These are phyloP conservation scores for Harlomillsia oculata DNA, from an alignment of 1,140 invertebrate genomes.

Conservation along the genomic window DNA sequence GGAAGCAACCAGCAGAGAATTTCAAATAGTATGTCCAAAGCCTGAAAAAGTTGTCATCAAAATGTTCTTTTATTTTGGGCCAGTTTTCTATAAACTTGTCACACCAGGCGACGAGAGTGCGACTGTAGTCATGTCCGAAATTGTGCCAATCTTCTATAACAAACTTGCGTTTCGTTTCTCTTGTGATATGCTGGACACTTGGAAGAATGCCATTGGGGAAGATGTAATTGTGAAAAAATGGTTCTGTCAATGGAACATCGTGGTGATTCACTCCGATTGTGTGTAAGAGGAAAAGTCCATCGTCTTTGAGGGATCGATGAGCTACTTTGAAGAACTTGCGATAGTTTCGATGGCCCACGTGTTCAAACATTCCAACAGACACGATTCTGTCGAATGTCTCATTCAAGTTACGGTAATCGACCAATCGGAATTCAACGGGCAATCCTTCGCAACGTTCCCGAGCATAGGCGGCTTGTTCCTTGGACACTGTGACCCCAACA, in stretches of 20 bases:
- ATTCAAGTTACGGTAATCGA: slow-evolving; percentile 20
- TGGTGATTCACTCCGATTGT: slow-evolving; percentile 13
- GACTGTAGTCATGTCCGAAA: slow-evolving; percentile 11
- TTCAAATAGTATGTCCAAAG: slow-evolving; percentile 9
- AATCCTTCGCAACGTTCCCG: slow-evolving; percentile 4
- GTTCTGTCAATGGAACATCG: slow-evolving; percentile 1
- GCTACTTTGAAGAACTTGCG: slow-evolving; percentile 12
- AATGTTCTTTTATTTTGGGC: background rate
- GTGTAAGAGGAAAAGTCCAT: slow-evolving; percentile 23
- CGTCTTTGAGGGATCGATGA: slow-evolving; percentile 1
- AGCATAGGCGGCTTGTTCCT: slow-evolving; percentile 10
- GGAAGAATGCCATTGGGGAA: slow-evolving; percentile 12
- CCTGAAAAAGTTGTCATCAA: slow-evolving; percentile 1
- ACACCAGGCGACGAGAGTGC: slow-evolving; percentile 6
- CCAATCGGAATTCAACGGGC: slow-evolving; percentile 9
- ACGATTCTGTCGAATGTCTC: slow-evolving; percentile 28
- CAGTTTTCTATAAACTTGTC: slow-evolving; percentile 5
- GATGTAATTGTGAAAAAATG: slow-evolving; percentile 8
- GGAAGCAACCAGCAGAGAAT: slow-evolving; percentile 2
- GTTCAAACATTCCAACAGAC: slow-evolving; percentile 27
- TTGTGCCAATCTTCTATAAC: slow-evolving; percentile 23
- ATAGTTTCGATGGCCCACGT: slow-evolving; percentile 19
- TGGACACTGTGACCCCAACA: slow-evolving; percentile 16
- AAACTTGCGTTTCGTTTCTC: slow-evolving; percentile 4
- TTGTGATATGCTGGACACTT: background rate